These are phyloP conservation scores for Trinectes maculatus DNA, from an alignment of 2,113 vertebrate genomes.

Conservation along the genomic window DNA sequence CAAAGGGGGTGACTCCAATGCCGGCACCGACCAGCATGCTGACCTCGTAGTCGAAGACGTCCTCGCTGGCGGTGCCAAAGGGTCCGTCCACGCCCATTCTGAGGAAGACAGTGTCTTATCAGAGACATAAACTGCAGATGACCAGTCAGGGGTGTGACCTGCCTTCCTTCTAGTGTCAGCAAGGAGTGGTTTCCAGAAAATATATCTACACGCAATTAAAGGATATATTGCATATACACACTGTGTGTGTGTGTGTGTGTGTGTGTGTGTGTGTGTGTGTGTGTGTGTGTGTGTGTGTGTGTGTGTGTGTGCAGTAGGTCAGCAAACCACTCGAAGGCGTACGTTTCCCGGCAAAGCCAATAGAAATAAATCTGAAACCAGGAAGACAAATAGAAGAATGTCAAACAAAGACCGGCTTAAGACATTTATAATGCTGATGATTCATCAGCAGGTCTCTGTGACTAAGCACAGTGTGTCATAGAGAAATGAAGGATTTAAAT, in stretches of 20 bases:
- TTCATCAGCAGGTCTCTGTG: neutral
- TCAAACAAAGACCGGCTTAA: constrained; percentile 37
- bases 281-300: no score
- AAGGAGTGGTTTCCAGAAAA: no score
- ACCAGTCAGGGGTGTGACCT: neutral
- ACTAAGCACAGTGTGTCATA: neutral
- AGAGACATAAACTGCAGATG: neutral
- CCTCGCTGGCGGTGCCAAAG: constrained; percentile 92
- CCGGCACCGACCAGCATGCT: constrained; percentile 91
- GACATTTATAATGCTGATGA: neutral
- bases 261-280: no score
- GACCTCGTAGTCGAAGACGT: constrained; percentile 92
- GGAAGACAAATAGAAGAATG: constrained; percentile 24
- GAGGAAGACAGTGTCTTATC: constrained; percentile 4
- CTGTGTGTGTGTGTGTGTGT: no score
- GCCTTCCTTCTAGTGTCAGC: no score
- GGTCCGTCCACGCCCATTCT: constrained; percentile 92
- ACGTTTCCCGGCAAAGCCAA: constrained; percentile 92
- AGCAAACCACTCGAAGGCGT: constrained; percentile 92
- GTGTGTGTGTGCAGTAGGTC: constrained; percentile 90
- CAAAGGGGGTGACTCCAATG: constrained; percentile 92
- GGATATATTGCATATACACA: no score
- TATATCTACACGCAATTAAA: no score
- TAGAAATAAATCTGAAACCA: constrained; percentile 92
- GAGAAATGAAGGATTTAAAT: neutral